These are phyloP conservation scores for Cryptops parisi DNA, from an alignment of 2,888 invertebrate species.

Conservation along the genomic window DNA sequence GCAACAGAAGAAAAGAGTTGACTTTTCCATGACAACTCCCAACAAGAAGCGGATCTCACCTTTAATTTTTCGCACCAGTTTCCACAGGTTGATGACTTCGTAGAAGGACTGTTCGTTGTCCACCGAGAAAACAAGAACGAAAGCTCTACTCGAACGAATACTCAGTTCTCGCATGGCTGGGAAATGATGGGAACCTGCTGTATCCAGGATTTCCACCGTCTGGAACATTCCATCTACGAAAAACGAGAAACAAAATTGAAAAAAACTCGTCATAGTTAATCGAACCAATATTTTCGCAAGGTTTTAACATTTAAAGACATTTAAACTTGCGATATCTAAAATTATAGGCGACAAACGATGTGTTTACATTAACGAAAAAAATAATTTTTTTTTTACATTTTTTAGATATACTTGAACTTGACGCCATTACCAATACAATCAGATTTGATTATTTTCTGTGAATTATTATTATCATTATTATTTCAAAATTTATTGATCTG, in stretches of 20 bases:
- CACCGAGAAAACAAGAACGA: conserved; percentile 24
- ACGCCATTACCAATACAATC: no score
- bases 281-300: no score
- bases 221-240: conserved; percentile 24
- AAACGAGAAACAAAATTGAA: conserved; percentile 6
- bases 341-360: no score
- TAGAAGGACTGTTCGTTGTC: conserved; percentile 23
- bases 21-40: background rate
- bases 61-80: conserved; percentile 23
- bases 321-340: no score
- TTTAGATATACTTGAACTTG: no score
- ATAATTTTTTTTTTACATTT: no score
- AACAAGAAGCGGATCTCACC: conserved; percentile 19
- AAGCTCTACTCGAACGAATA: conserved; percentile 24
- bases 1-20: background rate
- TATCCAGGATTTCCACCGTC: conserved; percentile 25
- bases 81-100: conserved; percentile 22
- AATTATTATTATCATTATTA: no score
- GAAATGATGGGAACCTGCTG: conserved; percentile 24
- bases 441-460: no score
- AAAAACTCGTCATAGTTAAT: no score
- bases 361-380: no score
- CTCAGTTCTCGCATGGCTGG: conserved; percentile 26
- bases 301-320: no score
- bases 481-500: no score